A percentile compares a stretch with the other conserved stretches of the same genome.
Conservation (phyloP, 2,113 vertebrate species). For the Silurus asotus region DNA sequence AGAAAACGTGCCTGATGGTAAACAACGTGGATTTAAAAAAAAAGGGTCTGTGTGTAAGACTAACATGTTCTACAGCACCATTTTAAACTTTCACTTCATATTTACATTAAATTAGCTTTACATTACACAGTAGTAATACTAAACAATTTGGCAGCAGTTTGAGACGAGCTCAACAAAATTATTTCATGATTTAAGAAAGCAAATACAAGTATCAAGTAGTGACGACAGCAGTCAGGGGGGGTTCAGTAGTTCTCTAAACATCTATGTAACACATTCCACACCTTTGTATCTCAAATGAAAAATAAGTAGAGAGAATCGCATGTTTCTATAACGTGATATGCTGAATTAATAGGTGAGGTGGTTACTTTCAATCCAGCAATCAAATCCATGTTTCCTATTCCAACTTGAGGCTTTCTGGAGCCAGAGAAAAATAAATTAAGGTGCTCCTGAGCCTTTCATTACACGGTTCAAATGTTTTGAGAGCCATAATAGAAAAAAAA, state of each 20-base stretch:
- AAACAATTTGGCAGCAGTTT: conserved; percentile 19
- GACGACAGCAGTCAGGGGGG: background rate
- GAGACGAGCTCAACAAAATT: background rate
- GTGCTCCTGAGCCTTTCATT: conserved; percentile 19
- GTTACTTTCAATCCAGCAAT: background rate
- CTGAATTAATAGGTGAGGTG: background rate
- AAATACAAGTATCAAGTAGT: background rate
- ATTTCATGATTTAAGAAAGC: background rate
- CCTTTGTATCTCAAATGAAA: background rate
- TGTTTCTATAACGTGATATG: background rate
- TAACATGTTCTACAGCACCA: background rate
- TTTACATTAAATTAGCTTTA: background rate
- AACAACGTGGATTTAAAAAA: background rate
- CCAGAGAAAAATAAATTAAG: conserved; percentile 3
- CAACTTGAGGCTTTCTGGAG: background rate
- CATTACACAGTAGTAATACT: background rate
- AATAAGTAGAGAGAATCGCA: background rate
- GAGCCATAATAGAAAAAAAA: background rate
- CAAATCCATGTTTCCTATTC: background rate
- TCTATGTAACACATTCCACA: background rate
- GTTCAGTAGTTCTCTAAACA: background rate
- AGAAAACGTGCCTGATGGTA: background rate
- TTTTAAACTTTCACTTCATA: background rate
- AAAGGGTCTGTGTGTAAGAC: background rate
- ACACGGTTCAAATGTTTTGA: background rate